Conservation (phyloP, 2,797 vertebrate species). For the Rhincodon typus region DNA sequence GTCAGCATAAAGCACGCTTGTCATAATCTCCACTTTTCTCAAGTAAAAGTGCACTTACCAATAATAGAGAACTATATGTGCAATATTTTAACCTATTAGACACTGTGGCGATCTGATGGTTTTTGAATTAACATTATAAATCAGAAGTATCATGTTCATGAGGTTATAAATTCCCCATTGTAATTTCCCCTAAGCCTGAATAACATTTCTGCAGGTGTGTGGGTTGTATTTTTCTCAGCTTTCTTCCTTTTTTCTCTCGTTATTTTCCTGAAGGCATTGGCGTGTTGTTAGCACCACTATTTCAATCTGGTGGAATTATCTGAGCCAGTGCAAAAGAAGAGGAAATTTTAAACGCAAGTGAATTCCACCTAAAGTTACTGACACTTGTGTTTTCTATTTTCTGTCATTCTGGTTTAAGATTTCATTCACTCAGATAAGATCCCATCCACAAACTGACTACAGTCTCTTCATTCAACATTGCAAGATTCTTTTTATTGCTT, state of each 20-base stretch:
- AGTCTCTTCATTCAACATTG: not conserved
- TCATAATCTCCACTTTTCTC: not conserved
- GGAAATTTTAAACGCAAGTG: not conserved
- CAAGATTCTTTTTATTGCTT: not conserved
- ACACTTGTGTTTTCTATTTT: not conserved
- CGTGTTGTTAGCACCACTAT: not conserved
- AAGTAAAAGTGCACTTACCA: not conserved
- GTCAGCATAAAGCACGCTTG: not conserved
- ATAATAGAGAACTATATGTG: not conserved
- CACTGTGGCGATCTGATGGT: not conserved
- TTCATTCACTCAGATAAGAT: not conserved
- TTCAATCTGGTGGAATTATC: not conserved
- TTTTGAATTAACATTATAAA: not conserved
- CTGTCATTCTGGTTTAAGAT: not conserved
- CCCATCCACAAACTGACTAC: not conserved
- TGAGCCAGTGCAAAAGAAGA: not conserved
- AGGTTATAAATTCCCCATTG: slow-evolving; percentile 3
- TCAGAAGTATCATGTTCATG: not conserved
- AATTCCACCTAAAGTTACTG: not conserved
- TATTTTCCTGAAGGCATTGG: not conserved
- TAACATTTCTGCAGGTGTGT: not conserved
- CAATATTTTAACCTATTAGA: not conserved
- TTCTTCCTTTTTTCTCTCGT: not conserved
- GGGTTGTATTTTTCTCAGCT: slow-evolving; percentile 15
- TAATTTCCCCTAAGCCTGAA: slow-evolving; percentile 7